These are phyloP conservation scores for Poeciliopsis gracilis DNA, from an alignment of 2,797 vertebrate species.

Conservation along the genomic window DNA sequence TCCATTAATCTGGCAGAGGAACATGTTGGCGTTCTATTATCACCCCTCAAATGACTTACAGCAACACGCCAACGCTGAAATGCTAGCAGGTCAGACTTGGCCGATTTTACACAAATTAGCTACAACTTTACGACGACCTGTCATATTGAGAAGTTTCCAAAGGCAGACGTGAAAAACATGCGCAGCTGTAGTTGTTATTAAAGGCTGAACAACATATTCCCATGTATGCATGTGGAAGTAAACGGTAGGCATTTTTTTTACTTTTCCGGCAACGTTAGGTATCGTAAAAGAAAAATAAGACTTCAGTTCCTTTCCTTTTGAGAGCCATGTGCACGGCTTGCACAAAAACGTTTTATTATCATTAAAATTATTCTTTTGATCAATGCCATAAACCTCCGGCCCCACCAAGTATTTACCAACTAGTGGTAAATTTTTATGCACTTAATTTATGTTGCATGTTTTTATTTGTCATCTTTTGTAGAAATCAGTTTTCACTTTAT, in stretches of 20 bases:
- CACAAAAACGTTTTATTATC: not conserved
- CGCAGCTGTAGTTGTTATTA: not conserved
- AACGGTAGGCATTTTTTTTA: not conserved
- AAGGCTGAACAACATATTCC: not conserved
- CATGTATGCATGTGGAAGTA: not conserved
- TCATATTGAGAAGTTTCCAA: not conserved
- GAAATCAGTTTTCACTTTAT: no score
- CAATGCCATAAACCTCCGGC: not conserved
- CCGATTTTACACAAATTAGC: not conserved
- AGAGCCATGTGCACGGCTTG: not conserved
- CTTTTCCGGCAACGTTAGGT: not conserved
- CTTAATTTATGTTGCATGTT: not conserved
- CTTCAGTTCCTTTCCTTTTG: not conserved
- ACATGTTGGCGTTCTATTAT: not conserved
- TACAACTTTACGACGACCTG: not conserved
- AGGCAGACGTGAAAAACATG: not conserved
- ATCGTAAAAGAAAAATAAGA: not conserved
- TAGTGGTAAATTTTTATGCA: not conserved
- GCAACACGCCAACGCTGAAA: not conserved
- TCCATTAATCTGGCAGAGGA: not conserved
- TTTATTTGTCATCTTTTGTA: not conserved
- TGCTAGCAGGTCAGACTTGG: not conserved
- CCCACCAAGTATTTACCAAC: not conserved
- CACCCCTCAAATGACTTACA: not conserved
- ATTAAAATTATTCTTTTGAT: not conserved